Evolutionary conservation across 1,140 invertebrate species (phyloP), one percentile per base, ranked within the genome.

Genomic region (Lordiphosa stackelbergi): DNA sequence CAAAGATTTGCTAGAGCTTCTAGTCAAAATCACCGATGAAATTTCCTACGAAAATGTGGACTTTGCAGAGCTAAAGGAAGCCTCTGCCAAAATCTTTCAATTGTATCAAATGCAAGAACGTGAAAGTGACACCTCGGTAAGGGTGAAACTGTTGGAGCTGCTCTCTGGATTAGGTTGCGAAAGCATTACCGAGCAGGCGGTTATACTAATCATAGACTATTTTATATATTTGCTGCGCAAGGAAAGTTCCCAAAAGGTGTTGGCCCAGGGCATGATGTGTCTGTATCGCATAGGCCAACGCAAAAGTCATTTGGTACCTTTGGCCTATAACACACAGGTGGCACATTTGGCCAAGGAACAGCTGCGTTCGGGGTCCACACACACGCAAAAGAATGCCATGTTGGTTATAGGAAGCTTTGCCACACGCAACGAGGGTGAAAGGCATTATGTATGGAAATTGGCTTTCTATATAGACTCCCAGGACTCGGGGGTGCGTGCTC

Each of bases 401-500:
- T 90, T 94, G 70, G 88, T 96, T 11, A 92, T 96, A 66, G 92
- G 93, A 16, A 89, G 89, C 5, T 81, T 86, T 35, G 89, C 89
- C n/a, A 89, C 88, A 51, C 81, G 88, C 11, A 71, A 84, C 5
- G 89, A 92, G 66, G 88, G 91, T 45, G 89, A 91, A 65, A 88
- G 90, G 37, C 89, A 86, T 12, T 75, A 91, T 48, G 87, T 95
- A 10, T 90, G 92, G 74, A 89, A 96, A 51, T 89, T 96, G 10
- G 91, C 92, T 19, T 93, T 93, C 73, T 96, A 95, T 88, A 94
- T 94, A 12, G 91, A 93, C 85, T 94, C 96, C 72, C 94, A 96
- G 88, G 96, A 98, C 91, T 95, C 97, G 0, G 89, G 96, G 81
- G 96, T 98, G 6, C 90, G 97, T 24, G 94, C 94, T 63, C 93